Percentiles rank a stretch among this genome's conserved stretches.
Evolutionary conservation across 1,140 invertebrate species (phyloP).

Genomic region (Ephestia elutella): DNA sequence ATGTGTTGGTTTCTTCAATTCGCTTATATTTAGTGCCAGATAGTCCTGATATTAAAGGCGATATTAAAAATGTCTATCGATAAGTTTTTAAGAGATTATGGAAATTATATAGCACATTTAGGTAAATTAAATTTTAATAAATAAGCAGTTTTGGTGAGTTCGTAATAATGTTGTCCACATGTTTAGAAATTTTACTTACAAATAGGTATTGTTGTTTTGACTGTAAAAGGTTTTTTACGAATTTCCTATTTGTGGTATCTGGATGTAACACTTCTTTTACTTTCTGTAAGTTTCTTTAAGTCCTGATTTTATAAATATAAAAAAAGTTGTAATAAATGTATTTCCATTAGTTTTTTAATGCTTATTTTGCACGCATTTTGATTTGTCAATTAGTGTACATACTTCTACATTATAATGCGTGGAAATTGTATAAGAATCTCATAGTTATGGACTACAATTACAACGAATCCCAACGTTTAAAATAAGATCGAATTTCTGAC

Average conservation of each 20-base stretch:
- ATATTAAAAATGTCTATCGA: not conserved
- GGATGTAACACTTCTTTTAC: no score
- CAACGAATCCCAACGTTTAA: constrained; percentile 35
- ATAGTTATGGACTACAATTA: constrained; percentile 14
- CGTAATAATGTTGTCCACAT: constrained; percentile 24
- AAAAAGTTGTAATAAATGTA: not conserved
- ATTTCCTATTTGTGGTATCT: no score
- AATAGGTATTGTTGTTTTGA: not conserved
- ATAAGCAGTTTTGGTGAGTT: not conserved
- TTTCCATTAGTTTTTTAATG: not conserved
- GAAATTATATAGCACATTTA: constrained; percentile 1
- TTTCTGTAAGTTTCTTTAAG: no score
- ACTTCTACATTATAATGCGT: not conserved
- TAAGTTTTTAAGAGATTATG: not conserved
- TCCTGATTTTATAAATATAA: no score
- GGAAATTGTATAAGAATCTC: not conserved
- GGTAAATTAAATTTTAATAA: not conserved
- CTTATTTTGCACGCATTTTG: not conserved
- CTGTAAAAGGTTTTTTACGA: not conserved
- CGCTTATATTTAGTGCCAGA: not conserved
- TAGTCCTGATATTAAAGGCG: not conserved
- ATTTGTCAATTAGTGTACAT: not conserved
- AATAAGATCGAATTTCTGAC: constrained; percentile 17
- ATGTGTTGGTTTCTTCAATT: not conserved
- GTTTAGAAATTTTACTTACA: constrained; percentile 25